Evolutionary conservation across 2,888 invertebrate genomes (phyloP).

Genomic region (Tenthredo notha): DNA sequence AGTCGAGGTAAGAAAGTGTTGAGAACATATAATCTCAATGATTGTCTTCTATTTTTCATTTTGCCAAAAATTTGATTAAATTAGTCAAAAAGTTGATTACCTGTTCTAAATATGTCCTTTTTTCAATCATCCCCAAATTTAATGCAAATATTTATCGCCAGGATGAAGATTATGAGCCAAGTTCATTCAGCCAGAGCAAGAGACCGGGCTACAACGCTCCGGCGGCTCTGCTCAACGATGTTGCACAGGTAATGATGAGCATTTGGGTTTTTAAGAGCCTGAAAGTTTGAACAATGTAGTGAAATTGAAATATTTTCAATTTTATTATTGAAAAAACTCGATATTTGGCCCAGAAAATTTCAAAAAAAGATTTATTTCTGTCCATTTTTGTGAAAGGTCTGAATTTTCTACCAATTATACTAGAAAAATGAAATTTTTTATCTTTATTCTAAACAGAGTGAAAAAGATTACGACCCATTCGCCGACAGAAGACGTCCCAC

Average conservation of each 20-base stretch:
- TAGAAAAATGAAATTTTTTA: not conserved
- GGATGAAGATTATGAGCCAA: slow-evolving; percentile 93
- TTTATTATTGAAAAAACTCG: not conserved
- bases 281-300: not conserved
- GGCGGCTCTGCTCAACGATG: slow-evolving; percentile 92
- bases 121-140: not conserved
- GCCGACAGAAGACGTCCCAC: slow-evolving; percentile 94
- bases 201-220: slow-evolving; percentile 92
- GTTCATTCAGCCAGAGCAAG: slow-evolving; percentile 85
- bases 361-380: not conserved
- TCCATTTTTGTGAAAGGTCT: not conserved
- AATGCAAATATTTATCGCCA: slow-evolving; percentile 67
- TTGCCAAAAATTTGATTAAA: not conserved
- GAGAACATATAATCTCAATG: not conserved
- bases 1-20: slow-evolving; percentile 82
- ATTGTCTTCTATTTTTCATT: not conserved
- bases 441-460: slow-evolving; percentile 82
- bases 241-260: slow-evolving; percentile 86
- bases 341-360: not conserved
- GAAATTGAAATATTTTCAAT: not conserved
- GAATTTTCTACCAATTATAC: not conserved
- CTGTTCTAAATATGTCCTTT: not conserved
- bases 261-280: not conserved
- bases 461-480: slow-evolving; percentile 96
- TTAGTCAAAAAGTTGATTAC: not conserved